Evolutionary conservation across 2,888 invertebrate genomes (phyloP).

Genomic region (Hypena proboscidalis): DNA sequence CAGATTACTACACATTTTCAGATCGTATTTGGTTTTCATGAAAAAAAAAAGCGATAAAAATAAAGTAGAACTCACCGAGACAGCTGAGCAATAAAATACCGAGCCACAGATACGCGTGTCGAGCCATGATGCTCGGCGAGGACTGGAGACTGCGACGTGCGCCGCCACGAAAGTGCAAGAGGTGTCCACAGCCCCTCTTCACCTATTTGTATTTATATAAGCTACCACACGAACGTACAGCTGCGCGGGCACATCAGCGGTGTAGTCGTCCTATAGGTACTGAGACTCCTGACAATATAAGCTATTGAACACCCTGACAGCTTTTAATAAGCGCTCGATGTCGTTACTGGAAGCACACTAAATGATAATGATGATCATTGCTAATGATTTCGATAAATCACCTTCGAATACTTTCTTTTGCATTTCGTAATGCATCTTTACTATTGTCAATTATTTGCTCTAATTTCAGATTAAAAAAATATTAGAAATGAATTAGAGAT

Average conservation of each 20-base stretch:
- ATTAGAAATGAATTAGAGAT: no score
- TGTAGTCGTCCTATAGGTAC: conserved; percentile 70
- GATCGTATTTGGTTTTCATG: no score
- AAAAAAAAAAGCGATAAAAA: no score
- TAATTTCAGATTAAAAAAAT: no score
- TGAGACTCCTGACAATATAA: conserved; percentile 63
- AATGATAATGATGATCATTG: conserved; percentile 55
- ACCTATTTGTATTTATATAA: conserved; percentile 85
- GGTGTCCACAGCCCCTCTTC: conserved; percentile 82
- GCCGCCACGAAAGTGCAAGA: conserved; percentile 82
- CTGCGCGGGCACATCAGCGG: conserved; percentile 60
- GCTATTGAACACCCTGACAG: conserved; percentile 53
- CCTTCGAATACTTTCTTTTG: conserved; percentile 39
- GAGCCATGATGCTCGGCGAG: conserved; percentile 84
- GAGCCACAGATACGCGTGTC: conserved; percentile 81
- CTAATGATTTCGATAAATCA: conserved; percentile 47
- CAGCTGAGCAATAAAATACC: conserved; percentile 77
- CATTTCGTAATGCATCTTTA: background rate
- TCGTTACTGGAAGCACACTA: conserved; percentile 56
- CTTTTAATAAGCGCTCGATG: conserved; percentile 72
- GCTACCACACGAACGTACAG: conserved; percentile 64
- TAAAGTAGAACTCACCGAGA: conserved; percentile 73
- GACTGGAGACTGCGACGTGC: conserved; percentile 76
- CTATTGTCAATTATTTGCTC: background rate
- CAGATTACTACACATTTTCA: no score